Base-by-base conservation (phyloP, 64 coral and sea anemone species). In the Catalaphyllia jardinei region DNA sequence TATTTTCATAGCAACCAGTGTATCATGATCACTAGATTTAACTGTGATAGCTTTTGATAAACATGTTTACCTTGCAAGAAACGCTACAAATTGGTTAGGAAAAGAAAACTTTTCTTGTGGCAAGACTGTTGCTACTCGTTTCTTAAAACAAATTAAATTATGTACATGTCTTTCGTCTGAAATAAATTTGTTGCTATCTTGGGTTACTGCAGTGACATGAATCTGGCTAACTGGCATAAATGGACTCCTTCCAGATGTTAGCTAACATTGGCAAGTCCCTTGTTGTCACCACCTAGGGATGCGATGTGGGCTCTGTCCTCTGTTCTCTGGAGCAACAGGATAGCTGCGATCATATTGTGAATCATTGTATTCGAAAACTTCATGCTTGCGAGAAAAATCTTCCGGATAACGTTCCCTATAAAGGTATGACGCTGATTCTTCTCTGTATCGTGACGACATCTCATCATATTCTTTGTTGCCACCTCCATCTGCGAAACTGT, bases 291-390 rank as follows among this genome's bases (percentile, higher is more conserved):
- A 84, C n/a, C 86, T 63, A 60, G 50, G 82, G 27, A 83, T 74
- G 19, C 81, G 76, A 4, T 62, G 86, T 60, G 95, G 91, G 35
- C 91, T 93, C 25, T 71, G 29, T 14, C 64, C 59, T 52, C 77
- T 29, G 63, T 79, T 89, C 20, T 74, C 95, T 20, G 87, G 17
- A 19, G 74, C 60, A 25, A 76, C 74, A 19, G 77, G 64, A 31
- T 83, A 88, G 42, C 33, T 35, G 33, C 24, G 31, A 29, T 79
- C 60, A 72, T 88, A 79, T 35, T 78, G 73, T 38, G 80, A 76
- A 28, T 96, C 72, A 75, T 54, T 55, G 31, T 92, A 93, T 55
- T 93, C 92, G 78, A 87, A 93, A 69, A 90, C 80, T 33, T 76
- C 88, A 59, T 74, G 25, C 49, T 88, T 87, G 2, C 83, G 67